phyloP scores from a whole-genome alignment of 2,888 invertebrate genomes.

The Cyclophora albipunctata region DNA sequence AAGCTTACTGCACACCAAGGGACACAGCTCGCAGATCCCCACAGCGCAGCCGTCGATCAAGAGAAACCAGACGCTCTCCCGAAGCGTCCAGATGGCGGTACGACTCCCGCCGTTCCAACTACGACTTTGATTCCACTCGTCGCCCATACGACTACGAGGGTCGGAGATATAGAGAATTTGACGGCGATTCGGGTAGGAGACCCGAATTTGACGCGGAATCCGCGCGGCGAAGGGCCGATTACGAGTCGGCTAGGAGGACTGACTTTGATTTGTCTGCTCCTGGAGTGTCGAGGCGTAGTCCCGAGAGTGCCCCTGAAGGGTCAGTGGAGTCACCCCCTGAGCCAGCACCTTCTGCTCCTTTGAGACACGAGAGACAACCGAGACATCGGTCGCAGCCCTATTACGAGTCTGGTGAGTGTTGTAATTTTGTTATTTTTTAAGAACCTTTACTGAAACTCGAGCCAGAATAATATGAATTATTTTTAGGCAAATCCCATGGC shows the following conservation, averaged over 20 bases:
- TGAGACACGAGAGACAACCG: constrained; percentile 53
- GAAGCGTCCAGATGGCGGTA: constrained; percentile 65
- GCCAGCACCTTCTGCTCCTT: constrained; percentile 65
- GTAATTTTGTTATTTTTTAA: neutral
- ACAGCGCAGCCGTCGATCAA: constrained; percentile 60
- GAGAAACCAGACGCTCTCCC: constrained; percentile 60
- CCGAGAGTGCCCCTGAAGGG: constrained; percentile 66
- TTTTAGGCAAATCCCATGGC: too few species aligned
- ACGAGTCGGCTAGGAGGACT: constrained; percentile 67
- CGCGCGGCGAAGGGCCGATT: constrained; percentile 61
- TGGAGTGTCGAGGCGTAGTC: constrained; percentile 56
- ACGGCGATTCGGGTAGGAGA: constrained; percentile 58
- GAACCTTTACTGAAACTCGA: neutral
- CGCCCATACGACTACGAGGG: constrained; percentile 65
- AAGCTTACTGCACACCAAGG: constrained; percentile 83
- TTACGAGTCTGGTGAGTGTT: constrained; percentile 65
- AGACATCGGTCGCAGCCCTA: constrained; percentile 62
- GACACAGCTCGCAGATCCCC: constrained; percentile 76
- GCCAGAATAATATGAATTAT: too few species aligned
- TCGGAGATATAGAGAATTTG: constrained; percentile 48
- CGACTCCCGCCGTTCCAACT: constrained; percentile 59
- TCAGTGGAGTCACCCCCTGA: constrained; percentile 67
- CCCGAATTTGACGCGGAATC: constrained; percentile 62
- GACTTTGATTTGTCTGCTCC: constrained; percentile 67
- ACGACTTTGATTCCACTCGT: constrained; percentile 60